Base-by-base conservation (phyloP, 2,888 invertebrate genomes). In the Abscondita cerata region DNA sequence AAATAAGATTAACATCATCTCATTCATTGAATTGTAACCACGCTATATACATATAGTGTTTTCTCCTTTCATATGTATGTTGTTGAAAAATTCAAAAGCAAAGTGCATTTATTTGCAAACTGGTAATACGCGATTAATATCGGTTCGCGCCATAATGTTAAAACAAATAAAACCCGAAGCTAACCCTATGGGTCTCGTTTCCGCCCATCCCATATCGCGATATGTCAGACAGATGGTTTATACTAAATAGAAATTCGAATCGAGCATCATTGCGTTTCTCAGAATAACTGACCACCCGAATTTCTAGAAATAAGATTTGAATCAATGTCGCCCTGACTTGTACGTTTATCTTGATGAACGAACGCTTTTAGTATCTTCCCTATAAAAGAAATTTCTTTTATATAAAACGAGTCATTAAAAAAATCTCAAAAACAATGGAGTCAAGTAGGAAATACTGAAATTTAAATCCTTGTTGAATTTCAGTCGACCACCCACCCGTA, bases 221-320 rank as follows among this genome's bases (percentile, higher is more conserved):
- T 68, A 66, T 62, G 64, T 68, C 68, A 64, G 66, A 55, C 68
- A 68, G 68, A 68, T 68, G 68, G 66, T 66, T 68, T 66, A 68
- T 64, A 59, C 54, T 40, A 52, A 62, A 56, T 59, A 64, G 62
- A 52, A 67, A 67, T 58, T 52, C 57, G 64, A 64, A 44, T 44
- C 44, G 16, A 44, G 18, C 44, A 44, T 44, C 44, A 44, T 59
- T 64, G 64, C 62, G 59, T 52, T 68, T 68, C 68, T 47, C 41
- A 55, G 68, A 68, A 68, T 62, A 66, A 62, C 66, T 64, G 68
- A 64, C 66, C 66, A 68, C 66, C 66, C 64, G 68, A 66, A 66
- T 68, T 68, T 66, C 67, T 62, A 64, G 64, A 68, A 68, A 64
- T 66, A 60, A 64, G 62, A 62, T 52, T 46, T 20, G 18, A 47